Percentiles rank a stretch among this genome's conserved stretches.
These are phyloP conservation scores for human (Homo sapiens) DNA, from an alignment of 2,113 vertebrate genomes.

Conservation along the genomic window GRCh38 chr11:115622501-115623000, in stretches of 20 bases:
- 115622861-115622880: not conserved
- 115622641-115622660: not conserved
- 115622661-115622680: slow-evolving; percentile 51
- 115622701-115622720: slow-evolving; percentile 20
- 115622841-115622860: not conserved
- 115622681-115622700: not conserved
- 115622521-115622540: slow-evolving; percentile 56
- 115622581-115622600: slow-evolving; percentile 48
- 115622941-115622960: not conserved
- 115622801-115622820: not conserved
- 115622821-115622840: not conserved
- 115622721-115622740: slow-evolving; percentile 41
- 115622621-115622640: not conserved
- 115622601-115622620: not conserved
- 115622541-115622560: not conserved
- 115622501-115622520: slow-evolving; percentile 49
- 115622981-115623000: not conserved
- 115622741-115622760: not conserved
- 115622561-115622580: not conserved
- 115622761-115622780: slow-evolving; percentile 28
- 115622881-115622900: not conserved
- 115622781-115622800: not conserved
- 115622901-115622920: not conserved
- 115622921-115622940: not conserved
- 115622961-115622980: not conserved